phyloP scores from a whole-genome alignment of 1,140 invertebrate species.

The Tenebrio molitor region DNA sequence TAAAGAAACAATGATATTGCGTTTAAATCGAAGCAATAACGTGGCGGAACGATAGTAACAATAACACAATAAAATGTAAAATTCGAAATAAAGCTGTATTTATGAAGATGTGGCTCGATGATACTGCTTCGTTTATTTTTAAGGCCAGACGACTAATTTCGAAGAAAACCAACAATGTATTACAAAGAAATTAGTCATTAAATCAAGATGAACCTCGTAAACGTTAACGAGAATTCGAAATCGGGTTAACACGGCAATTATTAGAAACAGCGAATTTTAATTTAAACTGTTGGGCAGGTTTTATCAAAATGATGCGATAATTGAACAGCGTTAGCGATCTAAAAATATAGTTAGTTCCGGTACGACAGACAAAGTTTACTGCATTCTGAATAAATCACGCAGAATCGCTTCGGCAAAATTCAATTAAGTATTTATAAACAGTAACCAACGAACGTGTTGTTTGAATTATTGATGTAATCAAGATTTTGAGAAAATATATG shows the following conservation, averaged over 20 bases:
- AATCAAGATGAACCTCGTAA: conserved; percentile 24
- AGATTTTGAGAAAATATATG: too few species aligned
- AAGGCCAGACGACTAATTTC: conserved; percentile 20
- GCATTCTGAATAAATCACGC: conserved; percentile 4
- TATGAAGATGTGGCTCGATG: conserved; percentile 6
- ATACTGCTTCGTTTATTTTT: conserved; percentile 13
- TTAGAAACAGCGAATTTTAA: neutral
- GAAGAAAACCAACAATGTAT: conserved; percentile 13
- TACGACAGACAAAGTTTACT: neutral
- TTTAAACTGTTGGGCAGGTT: too few species aligned
- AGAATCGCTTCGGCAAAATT: neutral
- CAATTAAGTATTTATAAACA: conserved; percentile 9
- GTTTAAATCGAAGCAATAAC: too few species aligned
- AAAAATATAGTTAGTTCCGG: conserved; percentile 1
- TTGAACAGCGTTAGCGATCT: neutral
- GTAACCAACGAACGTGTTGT: neutral
- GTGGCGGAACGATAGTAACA: too few species aligned
- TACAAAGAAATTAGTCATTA: conserved; percentile 32
- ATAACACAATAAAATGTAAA: too few species aligned
- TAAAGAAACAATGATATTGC: too few species aligned
- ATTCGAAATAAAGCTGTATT: conserved; percentile 17
- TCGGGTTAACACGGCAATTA: conserved; percentile 3
- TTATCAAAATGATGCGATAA: too few species aligned
- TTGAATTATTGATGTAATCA: neutral
- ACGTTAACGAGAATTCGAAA: conserved; percentile 1